Conservation (phyloP, 2,113 vertebrate genomes). For the Vicugna pacos region DNA sequence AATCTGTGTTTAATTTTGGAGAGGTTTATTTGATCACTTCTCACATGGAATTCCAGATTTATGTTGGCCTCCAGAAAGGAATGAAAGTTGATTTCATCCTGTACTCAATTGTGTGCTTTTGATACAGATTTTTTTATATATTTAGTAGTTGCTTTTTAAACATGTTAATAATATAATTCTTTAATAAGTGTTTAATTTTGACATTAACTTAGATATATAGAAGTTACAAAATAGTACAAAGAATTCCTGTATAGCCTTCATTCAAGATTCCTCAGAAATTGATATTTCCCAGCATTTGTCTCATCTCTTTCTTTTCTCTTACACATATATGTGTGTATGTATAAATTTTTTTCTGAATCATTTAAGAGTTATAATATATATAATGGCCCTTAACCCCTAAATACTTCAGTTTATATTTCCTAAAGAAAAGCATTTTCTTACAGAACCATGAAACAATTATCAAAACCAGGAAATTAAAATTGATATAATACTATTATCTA, state of each 20-base stretch:
- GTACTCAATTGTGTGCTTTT: background rate
- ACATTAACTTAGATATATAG: background rate
- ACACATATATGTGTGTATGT: background rate
- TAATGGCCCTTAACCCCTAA: background rate
- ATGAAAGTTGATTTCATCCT: background rate
- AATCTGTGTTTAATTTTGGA: background rate
- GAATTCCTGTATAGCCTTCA: background rate
- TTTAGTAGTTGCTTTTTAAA: background rate
- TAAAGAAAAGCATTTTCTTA: background rate
- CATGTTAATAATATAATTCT: background rate
- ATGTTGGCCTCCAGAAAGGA: background rate
- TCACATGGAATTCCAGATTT: background rate
- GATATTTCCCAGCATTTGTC: conserved; percentile 6
- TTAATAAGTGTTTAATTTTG: conserved; percentile 26
- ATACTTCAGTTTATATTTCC: conserved; percentile 16
- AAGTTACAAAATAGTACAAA: background rate
- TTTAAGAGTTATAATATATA: background rate
- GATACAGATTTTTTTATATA: background rate
- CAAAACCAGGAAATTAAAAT: conserved; percentile 9
- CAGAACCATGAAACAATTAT: background rate
- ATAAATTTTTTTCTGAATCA: background rate
- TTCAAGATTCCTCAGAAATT: background rate
- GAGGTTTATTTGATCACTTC: background rate
- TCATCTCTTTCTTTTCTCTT: conserved; percentile 14
- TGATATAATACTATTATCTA: background rate